These are phyloP conservation scores for Carpatolechia fugitivella DNA, from an alignment of 2,888 invertebrate genomes.

Conservation along the genomic window DNA sequence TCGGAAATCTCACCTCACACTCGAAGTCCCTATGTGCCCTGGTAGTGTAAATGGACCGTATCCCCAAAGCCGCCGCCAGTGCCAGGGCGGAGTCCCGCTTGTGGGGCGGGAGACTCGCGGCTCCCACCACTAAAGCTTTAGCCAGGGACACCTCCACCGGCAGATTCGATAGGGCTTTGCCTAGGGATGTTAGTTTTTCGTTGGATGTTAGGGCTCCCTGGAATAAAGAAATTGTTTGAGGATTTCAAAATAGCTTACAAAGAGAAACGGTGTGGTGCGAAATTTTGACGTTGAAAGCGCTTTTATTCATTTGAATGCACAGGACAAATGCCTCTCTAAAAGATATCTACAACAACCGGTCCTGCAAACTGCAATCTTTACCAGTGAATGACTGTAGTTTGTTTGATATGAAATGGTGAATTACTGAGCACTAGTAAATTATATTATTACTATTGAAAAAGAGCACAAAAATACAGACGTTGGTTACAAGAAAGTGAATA, in stretches of 20 bases:
- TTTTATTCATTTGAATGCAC: too few relatives aligned
- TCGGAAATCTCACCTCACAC: slow-evolving; percentile 83
- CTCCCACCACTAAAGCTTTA: slow-evolving; percentile 96
- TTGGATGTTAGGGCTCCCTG: slow-evolving; percentile 89
- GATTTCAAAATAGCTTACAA: neutral
- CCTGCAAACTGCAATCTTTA: too few relatives aligned
- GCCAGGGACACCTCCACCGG: slow-evolving; percentile 97
- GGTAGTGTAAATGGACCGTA: slow-evolving; percentile 95
- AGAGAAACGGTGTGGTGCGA: too few relatives aligned
- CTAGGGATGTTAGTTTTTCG: slow-evolving; percentile 91
- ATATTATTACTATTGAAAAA: too few relatives aligned
- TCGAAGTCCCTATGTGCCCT: slow-evolving; percentile 91
- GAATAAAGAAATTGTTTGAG: slow-evolving; percentile 24
- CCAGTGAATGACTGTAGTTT: too few relatives aligned
- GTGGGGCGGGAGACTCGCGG: slow-evolving; percentile 92
- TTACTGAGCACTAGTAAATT: too few relatives aligned
- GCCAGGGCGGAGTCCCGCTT: slow-evolving; percentile 86
- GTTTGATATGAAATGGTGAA: too few relatives aligned
- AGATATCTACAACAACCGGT: too few relatives aligned
- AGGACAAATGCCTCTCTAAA: too few relatives aligned
- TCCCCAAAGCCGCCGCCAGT: slow-evolving; percentile 93
- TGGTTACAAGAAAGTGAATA: too few relatives aligned
- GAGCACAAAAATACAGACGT: too few relatives aligned
- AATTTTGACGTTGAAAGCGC: too few relatives aligned
- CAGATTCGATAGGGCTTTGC: slow-evolving; percentile 90